Evolutionary conservation across 37 sponge, comb jelly and placozoan genomes (phyloP).

Genomic region (Beroe forskalii): DNA sequence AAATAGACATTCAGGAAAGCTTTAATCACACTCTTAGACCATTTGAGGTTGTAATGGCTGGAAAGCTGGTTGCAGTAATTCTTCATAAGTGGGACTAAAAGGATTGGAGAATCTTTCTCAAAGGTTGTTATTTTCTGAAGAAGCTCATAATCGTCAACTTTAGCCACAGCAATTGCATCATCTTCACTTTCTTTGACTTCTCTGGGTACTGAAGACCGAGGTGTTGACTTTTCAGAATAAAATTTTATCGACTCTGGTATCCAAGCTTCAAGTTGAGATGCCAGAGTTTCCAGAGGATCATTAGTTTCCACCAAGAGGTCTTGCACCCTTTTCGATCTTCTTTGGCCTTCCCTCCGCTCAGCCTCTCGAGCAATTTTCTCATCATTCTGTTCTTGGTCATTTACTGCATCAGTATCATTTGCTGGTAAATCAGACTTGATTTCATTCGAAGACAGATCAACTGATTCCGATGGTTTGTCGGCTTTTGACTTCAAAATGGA

Average conservation of each 20-base stretch:
- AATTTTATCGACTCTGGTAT: conserved; percentile 14
- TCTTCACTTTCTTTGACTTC: not conserved
- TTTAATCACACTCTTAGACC: conserved; percentile 27
- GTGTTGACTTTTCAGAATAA: not conserved
- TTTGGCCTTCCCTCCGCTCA: conserved; percentile 43
- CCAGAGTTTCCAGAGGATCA: conserved; percentile 17
- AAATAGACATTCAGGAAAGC: conserved; percentile 34
- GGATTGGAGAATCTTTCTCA: not conserved
- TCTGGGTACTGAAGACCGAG: not conserved
- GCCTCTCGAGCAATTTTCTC: conserved; percentile 23
- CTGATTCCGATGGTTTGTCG: not conserved
- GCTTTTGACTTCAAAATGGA: not conserved
- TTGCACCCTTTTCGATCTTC: conserved; percentile 42
- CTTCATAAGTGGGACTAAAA: conserved; percentile 41
- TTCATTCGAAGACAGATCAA: not conserved
- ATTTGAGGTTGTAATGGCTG: not conserved
- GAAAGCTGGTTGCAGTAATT: conserved; percentile 60
- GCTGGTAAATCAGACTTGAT: not conserved
- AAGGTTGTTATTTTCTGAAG: conserved; percentile 3
- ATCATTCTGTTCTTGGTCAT: not conserved
- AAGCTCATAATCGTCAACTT: conserved; percentile 5
- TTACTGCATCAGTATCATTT: not conserved
- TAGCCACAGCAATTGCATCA: not conserved
- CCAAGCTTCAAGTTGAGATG: conserved; percentile 36
- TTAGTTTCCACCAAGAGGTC: conserved; percentile 25